Evolutionary conservation across 2,888 invertebrate genomes (phyloP), one percentile per base, ranked within the genome.

Genomic region (Thereva nobilitata): DNA sequence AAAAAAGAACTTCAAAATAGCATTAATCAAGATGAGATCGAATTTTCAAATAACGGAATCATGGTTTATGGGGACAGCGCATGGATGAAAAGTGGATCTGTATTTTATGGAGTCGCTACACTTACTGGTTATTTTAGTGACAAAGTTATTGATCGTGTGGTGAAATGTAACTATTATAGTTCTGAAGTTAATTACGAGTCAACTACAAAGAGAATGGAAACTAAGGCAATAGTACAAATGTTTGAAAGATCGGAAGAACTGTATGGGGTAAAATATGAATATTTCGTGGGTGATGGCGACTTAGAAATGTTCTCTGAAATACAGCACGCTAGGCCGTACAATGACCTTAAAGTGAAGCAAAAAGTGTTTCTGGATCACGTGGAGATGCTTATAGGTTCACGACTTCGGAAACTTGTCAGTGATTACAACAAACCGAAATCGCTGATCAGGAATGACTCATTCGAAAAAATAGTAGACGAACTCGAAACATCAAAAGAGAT

Each of bases 371-470:
- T 67, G 71, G n/a, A n/a, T 52, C 69, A 70, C 65, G 71, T 71
- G 8, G 70, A 71, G 70, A 72, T 72, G 49, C 68, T 69, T 61
- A 71, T 72, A 71, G 72, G 70, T 37, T 69, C 41, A 59, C 70
- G 71, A 68, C 67, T 73, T 44, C 69, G 71, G 47, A 65, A 72
- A 61, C 37, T 73, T 40, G 71, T 72, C 38, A 54, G 4, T 5
- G 70, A 68, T 41, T 23, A 70, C 68, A 44, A 71, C 67, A 44
- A 66, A 66, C 50, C 70, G 53, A 65, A 49, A 67, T 63, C 64
- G 59, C 44, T 63, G 52, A 66, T 52, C 40, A 44, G 12, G 65
- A 53, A 52, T 67, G 44, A 67, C 61, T 23, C 23, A 34, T 69
- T 66, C 55, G 50, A 34, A 57, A 70, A 67, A 63, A 54, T 65